These are phyloP conservation scores for Sturmia bella DNA, from an alignment of 2,888 invertebrate genomes.

Conservation along the genomic window DNA sequence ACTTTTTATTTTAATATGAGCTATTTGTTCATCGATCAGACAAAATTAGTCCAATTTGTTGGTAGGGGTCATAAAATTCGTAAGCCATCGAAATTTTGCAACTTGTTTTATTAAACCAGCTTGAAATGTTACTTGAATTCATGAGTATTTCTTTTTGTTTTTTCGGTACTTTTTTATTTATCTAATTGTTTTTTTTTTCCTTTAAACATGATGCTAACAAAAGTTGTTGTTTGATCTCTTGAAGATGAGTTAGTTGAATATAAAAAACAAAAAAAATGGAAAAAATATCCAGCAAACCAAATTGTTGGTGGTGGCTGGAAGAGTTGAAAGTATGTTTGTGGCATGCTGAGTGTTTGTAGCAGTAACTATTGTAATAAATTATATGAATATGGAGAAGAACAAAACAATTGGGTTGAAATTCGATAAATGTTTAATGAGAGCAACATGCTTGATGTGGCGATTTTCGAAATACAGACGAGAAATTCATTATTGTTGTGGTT, in stretches of 20 bases:
- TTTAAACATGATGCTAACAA: neutral
- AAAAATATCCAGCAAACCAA: slow-evolving; percentile 1
- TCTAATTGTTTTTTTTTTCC: slow-evolving; percentile 22
- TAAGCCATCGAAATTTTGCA: neutral
- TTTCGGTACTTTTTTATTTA: slow-evolving; percentile 21
- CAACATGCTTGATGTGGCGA: too few species aligned
- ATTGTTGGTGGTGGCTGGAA: slow-evolving; percentile 37
- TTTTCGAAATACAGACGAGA: neutral
- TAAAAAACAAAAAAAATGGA: slow-evolving; percentile 1
- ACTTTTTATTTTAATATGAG: too few species aligned
- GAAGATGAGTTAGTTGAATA: slow-evolving; percentile 45
- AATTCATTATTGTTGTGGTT: too few species aligned
- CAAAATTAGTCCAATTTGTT: too few species aligned
- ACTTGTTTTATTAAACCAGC: slow-evolving; percentile 12
- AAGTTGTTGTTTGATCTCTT: slow-evolving; percentile 43
- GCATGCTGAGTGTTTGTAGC: neutral
- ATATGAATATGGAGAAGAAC: slow-evolving; percentile 21
- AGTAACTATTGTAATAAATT: slow-evolving; percentile 24
- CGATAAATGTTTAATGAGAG: slow-evolving; percentile 14
- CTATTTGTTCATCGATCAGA: too few species aligned
- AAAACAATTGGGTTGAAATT: slow-evolving; percentile 12
- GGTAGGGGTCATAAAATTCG: neutral
- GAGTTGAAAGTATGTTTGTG: slow-evolving; percentile 13
- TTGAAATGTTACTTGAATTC: slow-evolving; percentile 27
- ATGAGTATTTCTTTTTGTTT: slow-evolving; percentile 20